These are phyloP conservation scores for Meriones unguiculatus DNA, from an alignment of 2,113 vertebrate genomes.

Conservation along the genomic window DNA sequence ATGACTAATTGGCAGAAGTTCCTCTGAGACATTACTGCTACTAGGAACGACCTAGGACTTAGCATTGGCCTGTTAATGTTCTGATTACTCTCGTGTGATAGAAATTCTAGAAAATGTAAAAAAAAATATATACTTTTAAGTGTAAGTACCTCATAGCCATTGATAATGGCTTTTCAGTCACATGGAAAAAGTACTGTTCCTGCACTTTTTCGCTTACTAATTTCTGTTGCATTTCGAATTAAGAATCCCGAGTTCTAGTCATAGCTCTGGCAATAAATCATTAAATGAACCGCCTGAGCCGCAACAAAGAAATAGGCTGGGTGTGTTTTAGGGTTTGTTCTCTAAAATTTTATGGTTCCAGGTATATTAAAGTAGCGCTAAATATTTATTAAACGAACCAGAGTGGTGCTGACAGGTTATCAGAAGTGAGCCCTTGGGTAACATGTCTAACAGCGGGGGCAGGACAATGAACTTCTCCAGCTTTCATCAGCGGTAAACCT, in stretches of 20 bases:
- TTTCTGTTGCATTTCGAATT: slow-evolving; percentile 13
- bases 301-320: not conserved
- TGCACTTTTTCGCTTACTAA: slow-evolving; percentile 8
- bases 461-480: not conserved
- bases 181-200: not conserved
- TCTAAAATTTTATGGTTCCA: slow-evolving; percentile 27
- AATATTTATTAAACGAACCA: slow-evolving; percentile 24
- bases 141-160: not conserved
- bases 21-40: not conserved
- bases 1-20: slow-evolving; percentile 36
- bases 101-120: slow-evolving; percentile 43
- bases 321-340: not conserved
- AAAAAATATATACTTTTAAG: not conserved
- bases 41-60: not conserved
- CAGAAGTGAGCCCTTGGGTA: not conserved
- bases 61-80: not conserved
- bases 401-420: not conserved
- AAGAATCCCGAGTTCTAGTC: slow-evolving; percentile 9
- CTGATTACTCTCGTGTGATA: not conserved
- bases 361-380: not conserved
- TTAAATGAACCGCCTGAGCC: not conserved
- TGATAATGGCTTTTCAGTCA: not conserved
- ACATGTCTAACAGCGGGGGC: slow-evolving; percentile 2
- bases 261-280: slow-evolving; percentile 27
- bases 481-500: slow-evolving; percentile 12